Conservation (phyloP, 2,113 vertebrate species). For the Triplophysa dalaica region DNA sequence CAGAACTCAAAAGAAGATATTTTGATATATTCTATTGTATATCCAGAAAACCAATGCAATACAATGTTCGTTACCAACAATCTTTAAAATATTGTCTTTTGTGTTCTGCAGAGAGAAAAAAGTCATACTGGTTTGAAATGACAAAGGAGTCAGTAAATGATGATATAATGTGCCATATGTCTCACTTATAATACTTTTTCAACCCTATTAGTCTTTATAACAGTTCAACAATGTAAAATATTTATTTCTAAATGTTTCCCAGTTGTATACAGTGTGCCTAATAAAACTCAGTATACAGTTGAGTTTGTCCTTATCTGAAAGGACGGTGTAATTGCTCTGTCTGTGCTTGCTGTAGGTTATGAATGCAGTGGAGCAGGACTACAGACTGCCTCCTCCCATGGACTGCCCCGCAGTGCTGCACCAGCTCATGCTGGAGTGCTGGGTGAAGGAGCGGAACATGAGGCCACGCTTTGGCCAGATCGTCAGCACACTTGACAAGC, state of each 20-base stretch:
- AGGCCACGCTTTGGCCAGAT: constrained; percentile 97
- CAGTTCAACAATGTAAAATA: background rate
- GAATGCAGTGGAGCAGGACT: constrained; percentile 97
- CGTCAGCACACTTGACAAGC: constrained; percentile 95
- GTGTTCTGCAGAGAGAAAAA: too few relatives aligned
- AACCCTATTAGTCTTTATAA: constrained; percentile 1
- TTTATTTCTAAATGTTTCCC: background rate
- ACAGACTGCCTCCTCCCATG: constrained; percentile 96
- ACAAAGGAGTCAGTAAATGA: too few relatives aligned
- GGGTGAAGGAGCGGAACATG: constrained; percentile 96
- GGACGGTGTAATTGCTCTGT: constrained; percentile 20
- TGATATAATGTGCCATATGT: background rate
- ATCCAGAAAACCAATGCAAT: too few relatives aligned
- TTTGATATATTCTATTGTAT: too few relatives aligned
- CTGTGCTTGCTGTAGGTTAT: constrained; percentile 81
- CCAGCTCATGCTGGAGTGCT: constrained; percentile 98
- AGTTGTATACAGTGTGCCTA: background rate
- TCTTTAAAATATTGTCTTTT: too few relatives aligned
- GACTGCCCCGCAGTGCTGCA: constrained; percentile 97
- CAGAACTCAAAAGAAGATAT: too few relatives aligned
- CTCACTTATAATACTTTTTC: background rate
- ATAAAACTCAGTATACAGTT: background rate
- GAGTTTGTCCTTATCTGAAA: constrained; percentile 3
- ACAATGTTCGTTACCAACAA: too few relatives aligned
- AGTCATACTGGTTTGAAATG: too few relatives aligned